Percentiles rank a stretch among this genome's conserved stretches.
These are phyloP conservation scores for Allobates femoralis DNA, from an alignment of 2,797 vertebrate genomes.

Conservation along the genomic window DNA sequence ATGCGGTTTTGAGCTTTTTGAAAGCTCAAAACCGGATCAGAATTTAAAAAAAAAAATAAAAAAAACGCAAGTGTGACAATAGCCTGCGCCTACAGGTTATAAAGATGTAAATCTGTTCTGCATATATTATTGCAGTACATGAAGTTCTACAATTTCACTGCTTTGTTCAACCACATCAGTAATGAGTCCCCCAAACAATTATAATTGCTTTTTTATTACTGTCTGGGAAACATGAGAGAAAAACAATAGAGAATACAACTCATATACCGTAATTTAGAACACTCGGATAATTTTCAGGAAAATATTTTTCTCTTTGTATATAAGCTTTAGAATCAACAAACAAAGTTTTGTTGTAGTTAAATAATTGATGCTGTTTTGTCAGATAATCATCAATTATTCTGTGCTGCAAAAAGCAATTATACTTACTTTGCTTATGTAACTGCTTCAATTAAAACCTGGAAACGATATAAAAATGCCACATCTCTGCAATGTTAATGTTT, in stretches of 20 bases:
- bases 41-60: too few species aligned
- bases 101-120: too few species aligned
- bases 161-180: too few species aligned
- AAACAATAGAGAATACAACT: background rate
- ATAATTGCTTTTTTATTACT: background rate
- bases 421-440: slow-evolving; percentile 54
- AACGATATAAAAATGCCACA: slow-evolving; percentile 4
- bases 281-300: background rate
- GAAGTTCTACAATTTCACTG: too few species aligned
- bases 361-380: slow-evolving; percentile 52
- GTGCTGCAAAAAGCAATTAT: slow-evolving; percentile 44
- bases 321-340: slow-evolving; percentile 1
- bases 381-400: slow-evolving; percentile 55
- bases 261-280: background rate
- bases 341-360: slow-evolving; percentile 41
- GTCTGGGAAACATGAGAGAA: background rate
- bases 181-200: too few species aligned
- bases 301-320: background rate
- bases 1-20: too few species aligned
- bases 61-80: too few species aligned
- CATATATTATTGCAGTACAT: too few species aligned
- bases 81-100: too few species aligned
- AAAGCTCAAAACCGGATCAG: too few species aligned
- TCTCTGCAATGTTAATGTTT: slow-evolving; percentile 36
- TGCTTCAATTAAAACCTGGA: slow-evolving; percentile 36